Evolutionary conservation across 2,113 vertebrate genomes (phyloP), one percentile per base, ranked within the genome.

Genomic region (Oryzias curvinotus): DNA sequence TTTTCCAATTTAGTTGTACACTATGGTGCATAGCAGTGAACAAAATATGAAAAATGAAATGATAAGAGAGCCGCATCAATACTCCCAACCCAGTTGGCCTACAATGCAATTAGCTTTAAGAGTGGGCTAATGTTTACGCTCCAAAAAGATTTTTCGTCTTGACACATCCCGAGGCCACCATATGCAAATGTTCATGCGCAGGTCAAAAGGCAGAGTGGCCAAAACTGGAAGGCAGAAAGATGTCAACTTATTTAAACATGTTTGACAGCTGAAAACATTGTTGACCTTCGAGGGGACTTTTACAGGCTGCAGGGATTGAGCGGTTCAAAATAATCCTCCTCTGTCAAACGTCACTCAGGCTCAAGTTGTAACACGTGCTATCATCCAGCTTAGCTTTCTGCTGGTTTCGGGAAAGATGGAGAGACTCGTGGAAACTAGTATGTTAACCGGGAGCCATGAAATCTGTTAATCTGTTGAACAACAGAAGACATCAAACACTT

Each of bases 271-370:
- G 88, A 85, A 90, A 86, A 86, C 77, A 69, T 76, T 72, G 76
- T 67, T 89, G 91, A 90, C 91, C 92, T 93, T 87, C 82, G 47
- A 81, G 75, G 68, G 83, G 84, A 67, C 78, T 90, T 90, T 85
- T 71, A 73, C 77, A 69, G 82, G 83, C 85, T 84, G 82, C 63
- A 64, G 83, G 85, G 85, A 85, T 82, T 87, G 85, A 88, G 82
- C 66, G 63, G 76, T 89, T 86, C 82, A 75, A 85, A 90, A 89
- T 91, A 91, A 89, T 91, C 89, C 86, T 76, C 66, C 71, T 73
- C 82, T 85, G 85, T 88, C 89, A 91, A 91, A 88, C 71, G 87
- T 91, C 91, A 92, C 65, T 92, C 89, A 91, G 90, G 86, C 80
- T 90, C 78, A 83, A 62, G 87, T 68, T 71, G 81, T 71, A 84